Evolutionary conservation across 2,113 vertebrate genomes (phyloP).

Genomic region (Parus major): DNA sequence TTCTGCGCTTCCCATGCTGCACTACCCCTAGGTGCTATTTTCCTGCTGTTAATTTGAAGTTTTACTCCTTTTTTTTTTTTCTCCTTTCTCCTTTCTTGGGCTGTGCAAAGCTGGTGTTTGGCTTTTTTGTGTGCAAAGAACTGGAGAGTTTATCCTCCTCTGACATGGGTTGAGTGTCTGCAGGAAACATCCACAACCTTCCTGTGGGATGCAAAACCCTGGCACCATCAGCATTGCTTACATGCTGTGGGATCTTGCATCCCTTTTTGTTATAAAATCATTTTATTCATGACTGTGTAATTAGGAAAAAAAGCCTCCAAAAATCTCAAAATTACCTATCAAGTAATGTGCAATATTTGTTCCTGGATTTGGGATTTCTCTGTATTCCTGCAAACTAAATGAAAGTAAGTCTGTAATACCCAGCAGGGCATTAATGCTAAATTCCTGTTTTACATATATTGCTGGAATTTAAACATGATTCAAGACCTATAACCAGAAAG

Average conservation of each 20-base stretch:
- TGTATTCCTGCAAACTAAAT: background rate
- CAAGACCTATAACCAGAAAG: background rate
- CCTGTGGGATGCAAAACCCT: background rate
- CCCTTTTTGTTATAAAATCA: background rate
- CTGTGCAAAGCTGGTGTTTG: accelerated
- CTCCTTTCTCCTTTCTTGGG: background rate
- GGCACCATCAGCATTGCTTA: background rate
- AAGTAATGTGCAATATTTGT: background rate
- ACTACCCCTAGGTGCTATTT: background rate
- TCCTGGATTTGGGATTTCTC: background rate
- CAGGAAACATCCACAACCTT: background rate
- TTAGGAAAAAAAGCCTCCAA: background rate
- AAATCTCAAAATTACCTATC: background rate
- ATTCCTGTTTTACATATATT: background rate
- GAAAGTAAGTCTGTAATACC: conserved; percentile 8
- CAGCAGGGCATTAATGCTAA: background rate
- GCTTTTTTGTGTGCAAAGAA: background rate
- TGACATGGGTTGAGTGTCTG: background rate
- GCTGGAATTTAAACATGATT: background rate
- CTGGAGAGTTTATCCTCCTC: background rate
- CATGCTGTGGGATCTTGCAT: background rate
- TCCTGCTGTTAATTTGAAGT: background rate
- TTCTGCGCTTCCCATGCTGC: background rate
- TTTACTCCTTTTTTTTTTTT: background rate
- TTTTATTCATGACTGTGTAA: background rate